A percentile compares a stretch with the other conserved stretches of the same genome.
These are phyloP conservation scores for Ceryle rudis DNA, from an alignment of 2,797 vertebrate species.

Conservation along the genomic window DNA sequence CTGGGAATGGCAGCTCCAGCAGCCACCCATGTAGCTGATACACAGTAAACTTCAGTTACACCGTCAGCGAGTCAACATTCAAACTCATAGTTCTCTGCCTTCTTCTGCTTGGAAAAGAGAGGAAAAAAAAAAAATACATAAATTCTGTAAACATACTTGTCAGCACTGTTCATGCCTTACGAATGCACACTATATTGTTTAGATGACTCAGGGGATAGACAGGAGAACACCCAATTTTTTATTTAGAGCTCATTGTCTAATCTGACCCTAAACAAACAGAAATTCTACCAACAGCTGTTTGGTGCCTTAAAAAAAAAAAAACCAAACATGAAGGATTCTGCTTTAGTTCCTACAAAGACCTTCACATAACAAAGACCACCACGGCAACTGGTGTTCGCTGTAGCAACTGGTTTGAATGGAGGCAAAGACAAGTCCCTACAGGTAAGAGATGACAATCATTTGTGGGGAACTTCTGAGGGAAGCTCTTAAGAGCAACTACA, in stretches of 20 bases:
- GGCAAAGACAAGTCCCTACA: not conserved
- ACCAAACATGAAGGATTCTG: not conserved
- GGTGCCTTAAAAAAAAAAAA: not conserved
- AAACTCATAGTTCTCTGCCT: not conserved
- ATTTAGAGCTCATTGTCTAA: conserved; percentile 19
- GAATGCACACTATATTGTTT: not conserved
- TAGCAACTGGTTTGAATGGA: not conserved
- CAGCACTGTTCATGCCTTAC: not conserved
- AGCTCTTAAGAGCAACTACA: conserved; percentile 5
- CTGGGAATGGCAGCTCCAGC: not conserved
- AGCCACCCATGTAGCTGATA: not conserved
- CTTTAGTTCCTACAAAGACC: not conserved
- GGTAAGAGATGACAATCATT: not conserved
- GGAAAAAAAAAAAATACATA: fast-evolving
- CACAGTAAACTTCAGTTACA: not conserved
- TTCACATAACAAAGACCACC: not conserved
- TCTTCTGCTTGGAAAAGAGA: not conserved
- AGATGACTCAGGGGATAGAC: not conserved
- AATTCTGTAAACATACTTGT: not conserved
- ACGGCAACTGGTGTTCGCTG: not conserved
- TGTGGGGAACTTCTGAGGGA: not conserved
- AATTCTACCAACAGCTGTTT: not conserved
- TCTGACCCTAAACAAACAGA: not conserved
- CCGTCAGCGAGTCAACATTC: not conserved
- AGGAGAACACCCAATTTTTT: not conserved